These are phyloP conservation scores for Tethya wilhelma DNA, from an alignment of 37 sponge, comb jelly and placozoan genomes.

Conservation along the genomic window DNA sequence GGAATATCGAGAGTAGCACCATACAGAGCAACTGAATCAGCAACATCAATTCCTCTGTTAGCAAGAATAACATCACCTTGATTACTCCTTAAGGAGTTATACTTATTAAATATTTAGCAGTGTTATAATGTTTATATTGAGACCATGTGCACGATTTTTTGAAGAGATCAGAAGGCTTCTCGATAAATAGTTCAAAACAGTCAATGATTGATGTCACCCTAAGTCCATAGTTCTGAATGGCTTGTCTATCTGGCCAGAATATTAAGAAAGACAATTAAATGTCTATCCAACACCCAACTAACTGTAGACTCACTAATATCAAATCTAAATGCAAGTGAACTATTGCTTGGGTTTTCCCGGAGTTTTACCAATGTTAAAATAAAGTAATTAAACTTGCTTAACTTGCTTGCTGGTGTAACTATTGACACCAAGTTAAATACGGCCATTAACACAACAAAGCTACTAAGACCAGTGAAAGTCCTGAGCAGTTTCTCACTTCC, in stretches of 20 bases:
- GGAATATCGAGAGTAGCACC: conserved; percentile 42
- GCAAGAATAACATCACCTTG: conserved; percentile 51
- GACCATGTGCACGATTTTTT: conserved; percentile 57
- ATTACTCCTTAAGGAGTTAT: conserved; percentile 45
- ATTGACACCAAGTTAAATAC: too few relatives aligned
- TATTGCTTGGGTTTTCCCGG: conserved; percentile 13
- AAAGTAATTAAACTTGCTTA: too few relatives aligned
- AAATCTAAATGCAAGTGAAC: conserved; percentile 19
- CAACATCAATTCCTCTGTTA: conserved; percentile 43
- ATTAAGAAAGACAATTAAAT: conserved; percentile 35
- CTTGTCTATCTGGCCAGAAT: conserved; percentile 44
- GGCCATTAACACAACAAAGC: too few relatives aligned
- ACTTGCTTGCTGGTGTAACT: too few relatives aligned
- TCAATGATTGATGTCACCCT: conserved; percentile 55
- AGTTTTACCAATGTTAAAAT: too few relatives aligned
- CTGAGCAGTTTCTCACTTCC: too few relatives aligned
- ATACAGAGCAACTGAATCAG: conserved; percentile 27
- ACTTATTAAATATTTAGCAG: conserved; percentile 48
- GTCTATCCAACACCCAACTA: conserved; percentile 24
- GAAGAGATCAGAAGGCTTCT: conserved; percentile 44
- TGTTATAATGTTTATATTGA: conserved; percentile 55
- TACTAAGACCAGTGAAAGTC: too few relatives aligned
- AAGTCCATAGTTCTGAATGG: conserved; percentile 39
- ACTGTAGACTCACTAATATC: conserved; percentile 17
- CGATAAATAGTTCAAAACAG: conserved; percentile 62